Evolutionary conservation across 2,797 vertebrate genomes (phyloP).

Genomic region (Apogon hyalosoma): DNA sequence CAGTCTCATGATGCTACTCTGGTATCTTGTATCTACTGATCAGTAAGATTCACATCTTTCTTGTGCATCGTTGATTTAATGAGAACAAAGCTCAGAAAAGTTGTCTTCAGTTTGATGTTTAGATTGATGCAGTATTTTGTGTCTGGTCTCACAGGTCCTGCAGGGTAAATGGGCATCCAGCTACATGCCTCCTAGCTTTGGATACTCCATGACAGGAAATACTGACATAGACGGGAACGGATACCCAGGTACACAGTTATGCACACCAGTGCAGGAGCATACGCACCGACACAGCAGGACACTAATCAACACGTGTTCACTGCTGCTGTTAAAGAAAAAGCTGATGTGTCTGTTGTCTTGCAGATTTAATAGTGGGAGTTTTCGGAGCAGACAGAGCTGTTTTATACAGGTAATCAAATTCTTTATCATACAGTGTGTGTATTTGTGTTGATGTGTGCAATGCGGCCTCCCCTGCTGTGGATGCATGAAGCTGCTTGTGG

Average conservation of each 20-base stretch:
- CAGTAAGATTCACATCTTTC: too few species aligned
- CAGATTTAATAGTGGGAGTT: constrained; percentile 92
- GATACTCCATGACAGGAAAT: constrained; percentile 93
- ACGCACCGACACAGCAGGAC: constrained; percentile 9
- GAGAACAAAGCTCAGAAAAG: too few species aligned
- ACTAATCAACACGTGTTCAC: not conserved
- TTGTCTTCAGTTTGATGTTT: too few species aligned
- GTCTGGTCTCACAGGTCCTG: constrained; percentile 81
- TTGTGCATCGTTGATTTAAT: too few species aligned
- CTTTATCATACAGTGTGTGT: not conserved
- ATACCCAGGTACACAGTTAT: constrained; percentile 89
- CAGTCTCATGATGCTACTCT: too few species aligned
- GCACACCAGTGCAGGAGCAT: constrained; percentile 8
- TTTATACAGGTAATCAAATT: constrained; percentile 87
- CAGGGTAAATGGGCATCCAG: constrained; percentile 91
- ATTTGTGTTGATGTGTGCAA: constrained; percentile 24
- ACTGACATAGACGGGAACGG: constrained; percentile 95
- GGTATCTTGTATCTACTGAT: too few species aligned
- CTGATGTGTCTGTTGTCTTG: constrained; percentile 59
- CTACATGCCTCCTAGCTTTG: constrained; percentile 95
- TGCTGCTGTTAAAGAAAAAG: constrained; percentile 24
- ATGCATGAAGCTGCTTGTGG: constrained; percentile 8
- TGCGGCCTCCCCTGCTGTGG: constrained; percentile 23
- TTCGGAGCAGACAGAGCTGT: constrained; percentile 92
- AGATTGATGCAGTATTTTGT: not conserved